Conservation (phyloP, 2,888 invertebrate species). For the Drosophila mulleri region DNA sequence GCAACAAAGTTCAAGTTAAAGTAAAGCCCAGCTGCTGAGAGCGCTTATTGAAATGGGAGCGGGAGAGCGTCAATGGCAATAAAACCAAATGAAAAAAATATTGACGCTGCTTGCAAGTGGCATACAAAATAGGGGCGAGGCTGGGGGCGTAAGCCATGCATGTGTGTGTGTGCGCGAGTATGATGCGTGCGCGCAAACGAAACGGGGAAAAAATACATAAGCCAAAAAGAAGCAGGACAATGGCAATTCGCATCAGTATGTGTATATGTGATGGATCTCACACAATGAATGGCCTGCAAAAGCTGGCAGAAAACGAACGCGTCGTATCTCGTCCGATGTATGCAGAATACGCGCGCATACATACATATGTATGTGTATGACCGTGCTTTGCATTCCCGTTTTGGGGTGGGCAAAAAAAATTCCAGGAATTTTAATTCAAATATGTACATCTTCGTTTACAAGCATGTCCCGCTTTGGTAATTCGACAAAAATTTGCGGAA, state of each 20-base stretch:
- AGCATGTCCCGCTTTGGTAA: constrained; percentile 14
- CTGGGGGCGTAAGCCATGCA: constrained; percentile 25
- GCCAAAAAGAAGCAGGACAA: constrained; percentile 48
- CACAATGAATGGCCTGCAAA: constrained; percentile 51
- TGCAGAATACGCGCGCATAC: constrained; percentile 69
- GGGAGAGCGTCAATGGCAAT: constrained; percentile 18
- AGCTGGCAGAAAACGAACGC: constrained; percentile 48
- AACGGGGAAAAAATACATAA: constrained; percentile 29
- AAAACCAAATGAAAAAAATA: constrained; percentile 40
- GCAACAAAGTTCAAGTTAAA: constrained; percentile 43
- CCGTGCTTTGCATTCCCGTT: constrained; percentile 19
- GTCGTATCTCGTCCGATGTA: constrained; percentile 61
- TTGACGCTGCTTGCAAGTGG: constrained; percentile 35
- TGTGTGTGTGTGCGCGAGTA: constrained; percentile 10
- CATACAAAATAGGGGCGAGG: constrained; percentile 39
- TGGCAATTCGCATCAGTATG: constrained; percentile 38
- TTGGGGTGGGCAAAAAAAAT: constrained; percentile 28
- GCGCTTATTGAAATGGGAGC: constrained; percentile 11
- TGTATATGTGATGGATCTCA: constrained; percentile 36
- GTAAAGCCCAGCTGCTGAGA: constrained; percentile 8
- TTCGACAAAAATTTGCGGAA: constrained; percentile 6
- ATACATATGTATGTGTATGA: constrained; percentile 36
- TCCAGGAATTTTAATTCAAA: background rate
- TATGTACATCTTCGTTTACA: background rate
- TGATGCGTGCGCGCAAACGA: constrained; percentile 48